Conservation (phyloP, 2,113 vertebrate genomes). For the Gracilinanus agilis region DNA sequence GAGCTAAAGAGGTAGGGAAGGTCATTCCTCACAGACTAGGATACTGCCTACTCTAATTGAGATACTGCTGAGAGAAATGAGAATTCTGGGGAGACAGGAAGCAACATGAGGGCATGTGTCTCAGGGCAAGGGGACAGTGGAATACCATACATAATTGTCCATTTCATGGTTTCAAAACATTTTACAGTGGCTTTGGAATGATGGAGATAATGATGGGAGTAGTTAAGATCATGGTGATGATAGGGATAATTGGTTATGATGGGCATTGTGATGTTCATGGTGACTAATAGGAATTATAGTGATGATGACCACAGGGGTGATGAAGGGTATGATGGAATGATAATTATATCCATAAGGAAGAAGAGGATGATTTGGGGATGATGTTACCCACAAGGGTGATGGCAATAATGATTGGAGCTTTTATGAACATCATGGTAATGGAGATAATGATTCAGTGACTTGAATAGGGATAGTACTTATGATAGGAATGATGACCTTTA, state of each 20-base stretch:
- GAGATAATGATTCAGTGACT: not conserved
- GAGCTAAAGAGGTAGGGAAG: not conserved
- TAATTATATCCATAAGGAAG: not conserved
- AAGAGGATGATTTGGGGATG: not conserved
- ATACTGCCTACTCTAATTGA: not conserved
- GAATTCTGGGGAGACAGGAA: not conserved
- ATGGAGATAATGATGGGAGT: too few species aligned
- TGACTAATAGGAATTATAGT: not conserved
- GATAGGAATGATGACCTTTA: not conserved
- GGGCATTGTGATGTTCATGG: not conserved
- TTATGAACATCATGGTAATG: not conserved
- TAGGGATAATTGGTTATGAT: not conserved
- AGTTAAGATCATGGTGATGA: not conserved
- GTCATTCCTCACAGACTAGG: not conserved
- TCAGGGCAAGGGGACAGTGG: not conserved
- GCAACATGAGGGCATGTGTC: not conserved
- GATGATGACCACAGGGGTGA: not conserved
- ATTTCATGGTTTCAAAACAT: not conserved
- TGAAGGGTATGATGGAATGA: not conserved
- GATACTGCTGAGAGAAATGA: not conserved
- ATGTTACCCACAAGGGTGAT: not conserved
- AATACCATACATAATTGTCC: not conserved
- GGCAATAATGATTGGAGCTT: not conserved
- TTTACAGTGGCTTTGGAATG: not conserved
- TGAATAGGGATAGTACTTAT: not conserved